Evolutionary conservation across 2,888 invertebrate genomes (phyloP).

Genomic region (Parapristionchus giblindavisi): DNA sequence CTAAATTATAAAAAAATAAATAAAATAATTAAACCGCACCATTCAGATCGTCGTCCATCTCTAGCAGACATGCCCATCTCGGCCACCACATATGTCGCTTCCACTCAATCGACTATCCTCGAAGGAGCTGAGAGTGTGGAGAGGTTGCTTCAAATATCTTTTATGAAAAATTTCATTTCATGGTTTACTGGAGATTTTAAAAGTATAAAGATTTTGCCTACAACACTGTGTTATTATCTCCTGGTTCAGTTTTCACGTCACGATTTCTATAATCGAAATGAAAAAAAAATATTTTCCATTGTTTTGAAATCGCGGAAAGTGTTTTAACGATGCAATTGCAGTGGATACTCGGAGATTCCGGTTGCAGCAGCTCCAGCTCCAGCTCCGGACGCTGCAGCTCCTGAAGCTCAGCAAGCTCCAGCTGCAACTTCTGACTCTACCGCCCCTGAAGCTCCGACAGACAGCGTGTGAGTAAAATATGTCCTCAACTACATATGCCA

Average conservation of each 20-base stretch:
- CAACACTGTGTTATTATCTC: too few species aligned
- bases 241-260: too few species aligned
- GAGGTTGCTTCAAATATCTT: neutral
- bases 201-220: too few species aligned
- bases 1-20: too few species aligned
- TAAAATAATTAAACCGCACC: too few species aligned
- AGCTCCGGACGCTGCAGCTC: constrained; percentile 8
- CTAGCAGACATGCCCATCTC: constrained; percentile 15
- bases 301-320: neutral
- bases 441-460: neutral
- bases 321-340: neutral
- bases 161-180: too few species aligned
- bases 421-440: neutral
- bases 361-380: constrained; percentile 12
- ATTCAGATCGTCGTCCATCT: constrained; percentile 14
- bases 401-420: constrained; percentile 1
- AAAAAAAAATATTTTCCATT: too few species aligned
- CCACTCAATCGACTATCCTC: constrained; percentile 12
- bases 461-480: constrained; percentile 20
- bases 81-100: constrained; percentile 18
- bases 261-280: too few species aligned
- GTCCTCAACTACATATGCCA: too few species aligned
- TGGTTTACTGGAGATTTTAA: too few species aligned
- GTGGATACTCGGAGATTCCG: neutral
- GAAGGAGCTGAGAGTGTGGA: neutral